Conservation (phyloP, 64 coral and sea anemone genomes). For the Cladopsammia gracilis region DNA sequence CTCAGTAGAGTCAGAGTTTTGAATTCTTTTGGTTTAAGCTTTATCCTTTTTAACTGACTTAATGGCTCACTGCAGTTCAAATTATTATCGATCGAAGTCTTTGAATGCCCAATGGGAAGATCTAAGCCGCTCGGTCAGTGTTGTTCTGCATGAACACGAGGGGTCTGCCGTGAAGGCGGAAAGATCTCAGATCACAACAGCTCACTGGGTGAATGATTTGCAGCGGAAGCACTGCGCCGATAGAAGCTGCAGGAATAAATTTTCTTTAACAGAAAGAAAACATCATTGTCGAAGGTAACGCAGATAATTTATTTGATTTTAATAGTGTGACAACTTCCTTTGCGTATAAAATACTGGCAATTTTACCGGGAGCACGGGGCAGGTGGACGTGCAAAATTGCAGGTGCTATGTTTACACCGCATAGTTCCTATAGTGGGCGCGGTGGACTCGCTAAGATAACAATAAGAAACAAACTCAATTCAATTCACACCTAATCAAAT, state of each 20-base stretch:
- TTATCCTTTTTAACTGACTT: neutral
- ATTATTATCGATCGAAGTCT: constrained; percentile 84
- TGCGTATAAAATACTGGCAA: no score
- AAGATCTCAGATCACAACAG: neutral
- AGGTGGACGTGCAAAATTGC: no score
- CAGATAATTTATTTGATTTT: neutral
- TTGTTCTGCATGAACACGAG: constrained; percentile 70
- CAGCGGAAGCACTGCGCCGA: constrained; percentile 59
- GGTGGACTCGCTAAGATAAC: no score
- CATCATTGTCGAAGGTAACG: constrained; percentile 96
- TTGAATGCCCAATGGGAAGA: constrained; percentile 92
- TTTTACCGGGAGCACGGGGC: no score
- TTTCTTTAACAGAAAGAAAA: constrained; percentile 91
- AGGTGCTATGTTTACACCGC: no score
- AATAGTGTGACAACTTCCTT: neutral
- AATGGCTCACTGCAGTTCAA: constrained; percentile 30
- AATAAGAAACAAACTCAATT: no score
- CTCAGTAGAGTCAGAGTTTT: neutral
- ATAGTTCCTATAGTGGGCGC: no score
- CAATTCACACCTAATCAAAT: no score
- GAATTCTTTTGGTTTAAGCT: neutral
- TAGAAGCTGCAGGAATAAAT: constrained; percentile 73
- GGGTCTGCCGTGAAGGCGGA: constrained; percentile 59
- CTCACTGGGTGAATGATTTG: constrained; percentile 79
- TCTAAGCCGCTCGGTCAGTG: constrained; percentile 75